Evolutionary conservation across 2,888 invertebrate genomes (phyloP).

Genomic region (Leptopterna dolabrata): DNA sequence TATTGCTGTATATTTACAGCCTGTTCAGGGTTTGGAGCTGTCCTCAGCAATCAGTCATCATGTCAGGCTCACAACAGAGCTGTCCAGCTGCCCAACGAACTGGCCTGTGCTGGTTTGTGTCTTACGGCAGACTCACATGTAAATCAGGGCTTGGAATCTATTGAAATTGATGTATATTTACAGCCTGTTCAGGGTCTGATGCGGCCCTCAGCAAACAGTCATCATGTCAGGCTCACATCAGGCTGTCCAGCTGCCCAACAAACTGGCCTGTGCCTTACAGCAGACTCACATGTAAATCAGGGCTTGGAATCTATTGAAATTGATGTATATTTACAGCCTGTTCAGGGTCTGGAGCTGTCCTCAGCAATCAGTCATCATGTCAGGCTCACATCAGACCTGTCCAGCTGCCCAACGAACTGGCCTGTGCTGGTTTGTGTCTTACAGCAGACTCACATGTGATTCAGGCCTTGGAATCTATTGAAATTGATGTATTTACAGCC

Average conservation of each 20-base stretch:
- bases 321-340: no score
- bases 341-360: no score
- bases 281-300: not conserved
- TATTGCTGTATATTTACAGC: no score
- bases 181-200: not conserved
- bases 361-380: no score
- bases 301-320: no score
- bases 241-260: not conserved
- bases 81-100: not conserved
- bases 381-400: no score
- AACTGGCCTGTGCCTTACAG: not conserved
- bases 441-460: not conserved
- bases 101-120: not conserved
- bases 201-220: not conserved
- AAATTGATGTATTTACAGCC: not conserved
- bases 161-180: no score
- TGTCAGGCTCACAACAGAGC: not conserved
- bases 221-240: not conserved
- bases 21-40: not conserved
- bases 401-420: no score
- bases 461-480: no score
- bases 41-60: not conserved
- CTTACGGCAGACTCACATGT: not conserved
- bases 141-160: no score
- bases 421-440: not conserved